phyloP scores from a whole-genome alignment of 2,113 vertebrate species.

The Cettia cetti region DNA sequence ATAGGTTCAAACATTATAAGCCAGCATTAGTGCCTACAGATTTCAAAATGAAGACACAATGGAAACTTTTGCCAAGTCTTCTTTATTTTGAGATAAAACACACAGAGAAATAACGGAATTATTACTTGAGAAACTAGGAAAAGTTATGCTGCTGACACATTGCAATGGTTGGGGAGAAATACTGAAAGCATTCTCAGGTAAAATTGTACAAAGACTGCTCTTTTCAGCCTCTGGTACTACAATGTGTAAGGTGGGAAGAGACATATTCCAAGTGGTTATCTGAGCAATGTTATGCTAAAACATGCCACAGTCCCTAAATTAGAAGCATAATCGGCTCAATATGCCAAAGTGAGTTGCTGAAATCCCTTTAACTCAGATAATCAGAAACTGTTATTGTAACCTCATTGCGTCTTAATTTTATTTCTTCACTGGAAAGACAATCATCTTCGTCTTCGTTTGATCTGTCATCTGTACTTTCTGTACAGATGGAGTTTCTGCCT shows the following conservation, averaged over 20 bases:
- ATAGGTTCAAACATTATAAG: background rate
- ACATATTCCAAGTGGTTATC: background rate
- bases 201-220: background rate
- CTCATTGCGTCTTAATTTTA: background rate
- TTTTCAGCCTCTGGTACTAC: background rate
- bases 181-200: background rate
- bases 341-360: background rate
- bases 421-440: background rate
- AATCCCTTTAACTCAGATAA: background rate
- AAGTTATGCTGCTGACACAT: background rate
- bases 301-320: background rate
- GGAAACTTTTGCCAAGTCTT: background rate
- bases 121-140: background rate
- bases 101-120: background rate
- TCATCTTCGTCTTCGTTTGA: background rate
- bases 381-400: background rate
- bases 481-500: background rate
- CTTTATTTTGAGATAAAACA: background rate
- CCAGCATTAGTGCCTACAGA: background rate
- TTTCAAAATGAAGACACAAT: background rate
- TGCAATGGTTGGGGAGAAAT: background rate
- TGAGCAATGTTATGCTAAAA: background rate
- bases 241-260: background rate
- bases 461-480: background rate
- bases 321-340: background rate